Conservation (phyloP, 2,888 invertebrate genomes). For the Tolmerus cingulatus region DNA sequence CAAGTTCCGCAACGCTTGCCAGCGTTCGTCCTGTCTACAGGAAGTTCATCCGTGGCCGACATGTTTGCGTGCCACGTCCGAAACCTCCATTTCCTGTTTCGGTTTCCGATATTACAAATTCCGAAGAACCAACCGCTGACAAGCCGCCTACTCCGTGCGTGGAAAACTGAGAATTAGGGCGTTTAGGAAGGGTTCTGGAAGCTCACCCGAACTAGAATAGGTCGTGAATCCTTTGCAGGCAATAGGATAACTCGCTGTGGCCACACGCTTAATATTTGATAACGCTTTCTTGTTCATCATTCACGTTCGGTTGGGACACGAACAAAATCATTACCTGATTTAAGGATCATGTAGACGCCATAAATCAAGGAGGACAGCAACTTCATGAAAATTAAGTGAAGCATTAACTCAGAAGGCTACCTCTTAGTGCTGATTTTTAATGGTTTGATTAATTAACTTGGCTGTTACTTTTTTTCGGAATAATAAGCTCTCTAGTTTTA, state of each 20-base stretch:
- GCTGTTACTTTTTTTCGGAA: not conserved
- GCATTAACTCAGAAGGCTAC: not conserved
- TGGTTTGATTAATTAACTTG: not conserved
- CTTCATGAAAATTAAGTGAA: not conserved
- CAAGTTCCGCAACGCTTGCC: not conserved
- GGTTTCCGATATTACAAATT: not conserved
- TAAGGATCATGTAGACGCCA: not conserved
- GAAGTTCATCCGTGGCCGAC: not conserved
- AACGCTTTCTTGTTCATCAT: not conserved
- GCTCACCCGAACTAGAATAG: not conserved
- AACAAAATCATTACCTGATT: not conserved
- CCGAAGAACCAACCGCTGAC: not conserved
- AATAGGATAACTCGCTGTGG: not conserved
- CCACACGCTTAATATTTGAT: not conserved
- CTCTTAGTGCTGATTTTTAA: not conserved
- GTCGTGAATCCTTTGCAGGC: not conserved
- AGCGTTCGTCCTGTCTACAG: not conserved
- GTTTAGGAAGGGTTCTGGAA: not conserved
- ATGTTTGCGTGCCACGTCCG: not conserved
- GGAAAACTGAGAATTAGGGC: not conserved
- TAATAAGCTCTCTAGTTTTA: not conserved
- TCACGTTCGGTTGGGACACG: not conserved
- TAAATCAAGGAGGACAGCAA: not conserved
- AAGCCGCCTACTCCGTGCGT: not conserved
- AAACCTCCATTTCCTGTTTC: not conserved